Evolutionary conservation across 1,140 invertebrate species (phyloP).

Genomic region (Cardiocondyla obscurior): DNA sequence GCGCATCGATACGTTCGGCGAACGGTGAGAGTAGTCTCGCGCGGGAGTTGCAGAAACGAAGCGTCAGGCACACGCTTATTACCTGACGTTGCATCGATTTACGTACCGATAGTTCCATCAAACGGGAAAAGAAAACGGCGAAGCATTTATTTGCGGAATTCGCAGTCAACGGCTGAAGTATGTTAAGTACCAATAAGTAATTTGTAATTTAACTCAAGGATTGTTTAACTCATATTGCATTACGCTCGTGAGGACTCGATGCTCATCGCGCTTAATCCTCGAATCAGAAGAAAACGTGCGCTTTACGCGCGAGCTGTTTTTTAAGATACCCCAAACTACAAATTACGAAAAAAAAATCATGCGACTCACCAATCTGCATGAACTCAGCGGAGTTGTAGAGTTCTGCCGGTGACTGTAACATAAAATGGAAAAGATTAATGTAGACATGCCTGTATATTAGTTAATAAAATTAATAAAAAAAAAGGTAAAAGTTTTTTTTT

Average conservation of each 20-base stretch:
- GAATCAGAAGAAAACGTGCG: slow-evolving; percentile 1
- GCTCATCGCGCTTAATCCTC: neutral
- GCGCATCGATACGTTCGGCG: slow-evolving; percentile 36
- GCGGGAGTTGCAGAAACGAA: slow-evolving; percentile 14
- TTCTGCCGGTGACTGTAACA: too few species aligned
- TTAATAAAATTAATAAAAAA: too few species aligned
- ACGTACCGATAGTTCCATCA: neutral
- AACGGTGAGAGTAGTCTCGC: neutral
- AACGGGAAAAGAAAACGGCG: neutral
- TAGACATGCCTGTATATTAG: too few species aligned
- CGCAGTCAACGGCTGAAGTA: neutral
- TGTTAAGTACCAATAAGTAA: neutral
- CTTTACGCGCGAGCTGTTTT: too few species aligned
- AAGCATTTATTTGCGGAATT: neutral
- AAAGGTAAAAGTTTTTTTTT: too few species aligned
- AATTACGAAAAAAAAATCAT: too few species aligned
- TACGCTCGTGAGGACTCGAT: neutral
- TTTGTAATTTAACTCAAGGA: neutral
- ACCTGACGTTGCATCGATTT: neutral
- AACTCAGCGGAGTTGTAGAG: too few species aligned
- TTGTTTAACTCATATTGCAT: neutral
- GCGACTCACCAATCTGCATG: too few species aligned
- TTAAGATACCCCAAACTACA: too few species aligned
- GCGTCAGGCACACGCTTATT: slow-evolving; percentile 4
- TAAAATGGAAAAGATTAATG: too few species aligned